These are phyloP conservation scores for Halictus ligatus DNA, from an alignment of 2,888 invertebrate species.

Conservation along the genomic window DNA sequence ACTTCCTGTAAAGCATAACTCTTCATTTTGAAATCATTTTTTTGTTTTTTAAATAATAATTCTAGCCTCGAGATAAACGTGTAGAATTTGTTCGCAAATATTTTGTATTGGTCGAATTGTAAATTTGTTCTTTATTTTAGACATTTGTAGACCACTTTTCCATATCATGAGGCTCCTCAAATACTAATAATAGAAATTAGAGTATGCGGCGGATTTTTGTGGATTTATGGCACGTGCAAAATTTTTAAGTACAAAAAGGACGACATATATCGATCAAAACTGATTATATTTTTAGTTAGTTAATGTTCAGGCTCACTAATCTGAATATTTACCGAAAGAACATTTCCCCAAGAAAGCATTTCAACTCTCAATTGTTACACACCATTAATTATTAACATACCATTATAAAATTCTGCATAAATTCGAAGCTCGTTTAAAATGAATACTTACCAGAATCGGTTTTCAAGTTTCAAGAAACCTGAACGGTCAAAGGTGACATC, in stretches of 20 bases:
- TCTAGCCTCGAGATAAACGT: not conserved
- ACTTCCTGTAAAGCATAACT: not conserved
- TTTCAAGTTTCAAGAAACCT: not conserved
- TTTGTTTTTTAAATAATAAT: not conserved
- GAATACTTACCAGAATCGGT: not conserved
- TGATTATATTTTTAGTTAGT: not conserved
- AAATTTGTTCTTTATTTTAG: not conserved
- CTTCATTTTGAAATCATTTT: not conserved
- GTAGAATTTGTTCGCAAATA: not conserved
- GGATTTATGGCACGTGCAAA: not conserved
- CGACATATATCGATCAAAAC: too few species aligned
- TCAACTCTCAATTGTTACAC: too few species aligned
- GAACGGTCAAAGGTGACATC: not conserved
- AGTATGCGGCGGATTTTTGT: not conserved
- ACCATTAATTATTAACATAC: too few species aligned
- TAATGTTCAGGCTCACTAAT: not conserved
- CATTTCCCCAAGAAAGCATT: not conserved
- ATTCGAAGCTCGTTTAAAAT: not conserved
- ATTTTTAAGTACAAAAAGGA: too few species aligned
- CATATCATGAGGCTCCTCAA: too few species aligned
- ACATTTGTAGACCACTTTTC: not conserved
- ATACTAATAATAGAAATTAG: not conserved
- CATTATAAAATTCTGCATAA: too few species aligned
- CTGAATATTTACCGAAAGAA: not conserved
- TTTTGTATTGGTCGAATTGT: not conserved